A percentile compares a stretch with the other conserved stretches of the same genome.
These are phyloP conservation scores for Chloroclysta siterata DNA, from an alignment of 2,888 invertebrate species.

Conservation along the genomic window DNA sequence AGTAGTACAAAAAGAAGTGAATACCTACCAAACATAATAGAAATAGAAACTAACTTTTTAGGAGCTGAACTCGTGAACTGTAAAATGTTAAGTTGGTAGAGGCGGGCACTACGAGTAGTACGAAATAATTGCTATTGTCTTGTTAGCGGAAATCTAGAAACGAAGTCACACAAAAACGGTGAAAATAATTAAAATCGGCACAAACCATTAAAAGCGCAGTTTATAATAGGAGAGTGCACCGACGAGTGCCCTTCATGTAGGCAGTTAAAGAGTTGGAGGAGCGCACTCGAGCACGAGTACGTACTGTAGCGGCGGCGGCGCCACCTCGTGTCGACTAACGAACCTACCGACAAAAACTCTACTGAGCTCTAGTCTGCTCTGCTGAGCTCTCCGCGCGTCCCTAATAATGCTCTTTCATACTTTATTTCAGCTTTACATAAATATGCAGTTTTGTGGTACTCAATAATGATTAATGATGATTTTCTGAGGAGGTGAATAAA, in stretches of 20 bases:
- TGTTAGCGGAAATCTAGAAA: slow-evolving; percentile 41
- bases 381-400: slow-evolving; percentile 45
- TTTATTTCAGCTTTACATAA: slow-evolving; percentile 57
- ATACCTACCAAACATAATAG: slow-evolving; percentile 5
- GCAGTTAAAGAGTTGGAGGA: slow-evolving; percentile 84
- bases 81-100: slow-evolving; percentile 13
- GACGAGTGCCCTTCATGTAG: slow-evolving; percentile 83
- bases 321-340: slow-evolving; percentile 79
- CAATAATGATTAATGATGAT: slow-evolving; percentile 28
- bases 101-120: slow-evolving; percentile 19
- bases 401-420: slow-evolving; percentile 49
- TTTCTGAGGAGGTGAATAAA: slow-evolving; percentile 4
- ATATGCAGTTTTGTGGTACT: slow-evolving; percentile 52
- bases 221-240: slow-evolving; percentile 82
- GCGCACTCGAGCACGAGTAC: slow-evolving; percentile 78
- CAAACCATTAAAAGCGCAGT: slow-evolving; percentile 84
- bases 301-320: slow-evolving; percentile 78
- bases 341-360: slow-evolving; percentile 78
- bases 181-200: slow-evolving; percentile 81
- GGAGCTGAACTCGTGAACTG: slow-evolving; percentile 1
- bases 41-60: slow-evolving; percentile 8
- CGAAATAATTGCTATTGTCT: slow-evolving; percentile 31
- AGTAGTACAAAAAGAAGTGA: slow-evolving; percentile 17
- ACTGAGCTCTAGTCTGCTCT: slow-evolving; percentile 53
- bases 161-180: slow-evolving; percentile 64